Evolutionary conservation across 1,140 invertebrate genomes (phyloP).

Genomic region (Leptinotarsa texana): DNA sequence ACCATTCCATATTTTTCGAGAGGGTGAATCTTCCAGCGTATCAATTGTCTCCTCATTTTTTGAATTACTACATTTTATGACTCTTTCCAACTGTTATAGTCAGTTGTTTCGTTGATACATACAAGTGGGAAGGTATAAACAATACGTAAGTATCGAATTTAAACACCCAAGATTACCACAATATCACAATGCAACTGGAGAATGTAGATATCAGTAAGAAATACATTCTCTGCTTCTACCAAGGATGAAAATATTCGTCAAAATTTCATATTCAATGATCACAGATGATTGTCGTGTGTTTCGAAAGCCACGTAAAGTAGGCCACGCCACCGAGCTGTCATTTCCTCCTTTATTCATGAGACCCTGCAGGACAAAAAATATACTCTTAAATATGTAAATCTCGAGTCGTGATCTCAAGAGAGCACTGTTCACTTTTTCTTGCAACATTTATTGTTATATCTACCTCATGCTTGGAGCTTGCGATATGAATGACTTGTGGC

Average conservation of each 20-base stretch:
- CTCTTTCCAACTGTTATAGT: too few relatives aligned
- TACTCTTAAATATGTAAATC: background rate
- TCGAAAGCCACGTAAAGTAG: background rate
- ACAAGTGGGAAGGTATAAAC: too few relatives aligned
- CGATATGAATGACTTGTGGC: constrained; percentile 2
- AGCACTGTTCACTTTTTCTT: background rate
- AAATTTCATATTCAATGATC: background rate
- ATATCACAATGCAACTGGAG: too few relatives aligned
- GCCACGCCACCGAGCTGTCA: background rate
- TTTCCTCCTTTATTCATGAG: background rate
- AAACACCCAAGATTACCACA: too few relatives aligned
- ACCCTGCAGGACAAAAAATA: background rate
- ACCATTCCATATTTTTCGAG: too few relatives aligned
- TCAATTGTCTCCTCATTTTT: too few relatives aligned
- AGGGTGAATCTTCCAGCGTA: too few relatives aligned
- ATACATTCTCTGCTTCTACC: background rate
- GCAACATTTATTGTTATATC: constrained; percentile 6
- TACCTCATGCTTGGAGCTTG: background rate
- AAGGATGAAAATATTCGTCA: background rate
- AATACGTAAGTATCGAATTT: too few relatives aligned
- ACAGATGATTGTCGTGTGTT: background rate
- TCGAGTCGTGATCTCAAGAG: background rate
- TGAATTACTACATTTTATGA: too few relatives aligned
- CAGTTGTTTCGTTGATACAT: too few relatives aligned
- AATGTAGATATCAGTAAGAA: background rate